Base-by-base conservation (phyloP, 2,797 vertebrate species). In the Schizothorax lantsangensis region DNA sequence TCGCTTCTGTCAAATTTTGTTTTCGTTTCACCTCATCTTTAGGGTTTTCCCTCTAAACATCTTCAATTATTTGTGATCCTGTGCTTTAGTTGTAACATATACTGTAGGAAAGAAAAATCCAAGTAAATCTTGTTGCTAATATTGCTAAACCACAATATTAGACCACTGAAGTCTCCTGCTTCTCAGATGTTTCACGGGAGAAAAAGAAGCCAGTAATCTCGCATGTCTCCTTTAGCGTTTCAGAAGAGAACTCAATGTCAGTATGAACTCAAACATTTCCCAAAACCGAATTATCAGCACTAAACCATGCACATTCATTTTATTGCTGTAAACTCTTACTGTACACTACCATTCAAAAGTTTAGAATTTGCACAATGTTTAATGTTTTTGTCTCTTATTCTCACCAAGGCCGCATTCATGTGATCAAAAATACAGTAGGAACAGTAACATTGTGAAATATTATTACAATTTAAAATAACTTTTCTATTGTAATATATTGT, bases 1-100 rank as follows among this genome's bases (percentile, higher is more conserved):
- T 81, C 64, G 33, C 15, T 80, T 80, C 79, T 81, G 79, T 49
- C 79, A 69, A 14, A 47, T 47, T 52, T 81, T 38, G 79, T 68
- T 81, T 81, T 66, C 17, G 0, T 81, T 68, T 66, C 15, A 81
- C 15, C n/a, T 79, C n/a, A 64, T 19, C 38, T 64, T 66, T 5
- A 9, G 78, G 0, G 26, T 23, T 81, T 68, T 68, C 40, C 43
- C 26, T 68, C 5, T 68, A 81, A 52, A 69, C 64, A 81, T 43
- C 36, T 62, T 79, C 1, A 59, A 43, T 79, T 79, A 62, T 79
- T 79, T 2, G 12, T 26, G 23, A 26, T 43, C 54, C 36, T 19
- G 2, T 62, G 23, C 14, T 59, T 26, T 79, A 79, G 38, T 23
- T 78, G 5, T 79, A 59, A 43, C 23, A 26, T 2, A 79, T 54